phyloP scores from a whole-genome alignment of 2,888 invertebrate genomes.

The Harpalus rufipes region DNA sequence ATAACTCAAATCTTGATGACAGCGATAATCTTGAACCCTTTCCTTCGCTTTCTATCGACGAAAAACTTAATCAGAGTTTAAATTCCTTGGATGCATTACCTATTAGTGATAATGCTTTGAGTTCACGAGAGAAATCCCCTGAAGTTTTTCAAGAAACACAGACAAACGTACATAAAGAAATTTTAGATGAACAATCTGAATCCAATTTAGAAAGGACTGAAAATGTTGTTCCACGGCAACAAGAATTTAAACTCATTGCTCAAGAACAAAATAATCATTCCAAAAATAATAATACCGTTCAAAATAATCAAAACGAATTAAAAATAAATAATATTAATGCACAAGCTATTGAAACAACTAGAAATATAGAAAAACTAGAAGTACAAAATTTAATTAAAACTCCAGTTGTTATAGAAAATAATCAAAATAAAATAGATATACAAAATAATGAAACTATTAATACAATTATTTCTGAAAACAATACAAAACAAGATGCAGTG shows the following conservation, averaged over 20 bases:
- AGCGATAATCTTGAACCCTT: conserved; percentile 67
- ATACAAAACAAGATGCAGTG: background rate
- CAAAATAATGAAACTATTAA: background rate
- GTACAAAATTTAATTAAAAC: background rate
- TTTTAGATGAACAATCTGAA: conserved; percentile 16
- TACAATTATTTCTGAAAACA: background rate
- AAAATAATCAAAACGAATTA: conserved; percentile 25
- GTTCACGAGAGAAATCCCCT: conserved; percentile 21
- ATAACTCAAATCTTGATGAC: conserved; percentile 70
- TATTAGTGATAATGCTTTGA: conserved; percentile 35
- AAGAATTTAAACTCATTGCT: conserved; percentile 1
- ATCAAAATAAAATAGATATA: background rate
- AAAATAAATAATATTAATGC: conserved; percentile 67
- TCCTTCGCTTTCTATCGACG: conserved; percentile 48
- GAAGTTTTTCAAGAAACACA: conserved; percentile 16
- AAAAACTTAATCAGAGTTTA: conserved; percentile 36
- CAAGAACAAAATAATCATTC: conserved; percentile 40
- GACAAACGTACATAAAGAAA: conserved; percentile 30
- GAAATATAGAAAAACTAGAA: conserved; percentile 26
- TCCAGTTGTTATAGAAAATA: background rate
- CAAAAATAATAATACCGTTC: conserved; percentile 17
- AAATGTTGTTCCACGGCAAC: background rate
- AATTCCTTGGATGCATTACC: conserved; percentile 38
- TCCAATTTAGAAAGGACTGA: conserved; percentile 9
- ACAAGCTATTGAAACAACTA: conserved; percentile 67